These are phyloP conservation scores for Noctua janthe DNA, from an alignment of 2,888 invertebrate genomes.

Conservation along the genomic window DNA sequence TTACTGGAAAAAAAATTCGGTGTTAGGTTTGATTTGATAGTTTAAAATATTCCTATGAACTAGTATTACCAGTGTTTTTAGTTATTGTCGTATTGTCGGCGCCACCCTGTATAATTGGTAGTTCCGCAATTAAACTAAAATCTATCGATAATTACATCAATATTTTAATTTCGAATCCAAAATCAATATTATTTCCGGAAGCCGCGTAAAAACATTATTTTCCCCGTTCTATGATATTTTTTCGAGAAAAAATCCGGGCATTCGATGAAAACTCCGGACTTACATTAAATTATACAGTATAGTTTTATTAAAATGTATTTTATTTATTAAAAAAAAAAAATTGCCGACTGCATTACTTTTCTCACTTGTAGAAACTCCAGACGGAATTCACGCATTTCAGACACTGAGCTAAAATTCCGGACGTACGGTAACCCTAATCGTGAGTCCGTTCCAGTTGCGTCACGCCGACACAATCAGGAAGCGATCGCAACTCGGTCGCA, in stretches of 20 bases:
- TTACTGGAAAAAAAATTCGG: too few species aligned
- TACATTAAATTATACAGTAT: not conserved
- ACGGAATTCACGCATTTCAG: not conserved
- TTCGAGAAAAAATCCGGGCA: not conserved
- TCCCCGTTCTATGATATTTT: not conserved
- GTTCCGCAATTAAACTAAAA: not conserved
- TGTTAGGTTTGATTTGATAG: too few species aligned
- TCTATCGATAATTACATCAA: not conserved
- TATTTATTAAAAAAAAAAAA: not conserved
- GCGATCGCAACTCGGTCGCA: slow-evolving; percentile 67
- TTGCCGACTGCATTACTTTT: not conserved
- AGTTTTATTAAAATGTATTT: not conserved
- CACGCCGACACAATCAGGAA: slow-evolving; percentile 62
- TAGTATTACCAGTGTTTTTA: too few species aligned
- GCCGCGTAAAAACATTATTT: slow-evolving; percentile 53
- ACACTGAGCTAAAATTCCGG: not conserved
- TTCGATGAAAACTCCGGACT: not conserved
- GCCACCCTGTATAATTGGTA: not conserved
- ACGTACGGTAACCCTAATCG: not conserved
- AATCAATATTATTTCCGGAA: slow-evolving; percentile 39
- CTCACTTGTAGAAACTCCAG: not conserved
- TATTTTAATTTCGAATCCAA: not conserved
- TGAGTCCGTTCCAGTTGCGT: slow-evolving; percentile 64
- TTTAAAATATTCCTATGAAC: too few species aligned
- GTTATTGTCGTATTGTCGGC: too few species aligned